Conservation (phyloP, 2,113 vertebrate species). For the Chaenocephalus aceratus region DNA sequence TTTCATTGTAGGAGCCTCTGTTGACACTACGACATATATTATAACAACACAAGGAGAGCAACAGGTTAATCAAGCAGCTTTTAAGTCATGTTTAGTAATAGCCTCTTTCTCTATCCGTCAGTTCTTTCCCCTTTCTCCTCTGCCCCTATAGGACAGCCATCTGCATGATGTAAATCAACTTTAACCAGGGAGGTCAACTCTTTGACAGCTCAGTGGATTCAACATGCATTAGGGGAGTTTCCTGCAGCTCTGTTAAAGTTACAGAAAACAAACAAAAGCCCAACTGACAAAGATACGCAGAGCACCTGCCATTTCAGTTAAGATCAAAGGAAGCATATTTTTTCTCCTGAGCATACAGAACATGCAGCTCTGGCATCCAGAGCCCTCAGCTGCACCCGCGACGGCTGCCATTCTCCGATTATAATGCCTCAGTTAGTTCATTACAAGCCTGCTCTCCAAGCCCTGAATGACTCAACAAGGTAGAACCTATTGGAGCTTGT, state of each 20-base stretch:
- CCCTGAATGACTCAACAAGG: slow-evolving; percentile 40
- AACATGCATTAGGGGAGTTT: not conserved
- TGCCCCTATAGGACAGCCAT: slow-evolving; percentile 6
- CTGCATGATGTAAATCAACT: slow-evolving; percentile 14
- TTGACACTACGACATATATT: slow-evolving; percentile 34
- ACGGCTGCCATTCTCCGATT: slow-evolving; percentile 50
- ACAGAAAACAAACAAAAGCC: not conserved
- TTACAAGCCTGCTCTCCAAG: slow-evolving; percentile 35
- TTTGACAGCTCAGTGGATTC: not conserved
- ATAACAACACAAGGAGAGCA: slow-evolving; percentile 22
- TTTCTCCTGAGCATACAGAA: slow-evolving; percentile 25
- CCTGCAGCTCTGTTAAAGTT: slow-evolving; percentile 6
- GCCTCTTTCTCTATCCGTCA: not conserved
- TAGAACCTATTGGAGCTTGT: slow-evolving; percentile 37
- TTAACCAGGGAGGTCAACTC: not conserved
- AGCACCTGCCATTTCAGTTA: slow-evolving; percentile 29
- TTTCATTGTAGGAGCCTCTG: slow-evolving; percentile 24
- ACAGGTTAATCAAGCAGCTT: slow-evolving; percentile 32
- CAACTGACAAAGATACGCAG: slow-evolving; percentile 26
- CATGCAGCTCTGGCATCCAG: slow-evolving; percentile 46
- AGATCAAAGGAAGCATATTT: slow-evolving; percentile 44
- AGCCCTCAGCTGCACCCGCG: slow-evolving; percentile 38
- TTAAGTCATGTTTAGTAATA: slow-evolving; percentile 27
- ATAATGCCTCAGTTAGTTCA: slow-evolving; percentile 42
- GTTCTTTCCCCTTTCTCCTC: slow-evolving; percentile 10